Evolutionary conservation across 2,797 vertebrate genomes (phyloP).

Genomic region (Brachyalestes nurse): DNA sequence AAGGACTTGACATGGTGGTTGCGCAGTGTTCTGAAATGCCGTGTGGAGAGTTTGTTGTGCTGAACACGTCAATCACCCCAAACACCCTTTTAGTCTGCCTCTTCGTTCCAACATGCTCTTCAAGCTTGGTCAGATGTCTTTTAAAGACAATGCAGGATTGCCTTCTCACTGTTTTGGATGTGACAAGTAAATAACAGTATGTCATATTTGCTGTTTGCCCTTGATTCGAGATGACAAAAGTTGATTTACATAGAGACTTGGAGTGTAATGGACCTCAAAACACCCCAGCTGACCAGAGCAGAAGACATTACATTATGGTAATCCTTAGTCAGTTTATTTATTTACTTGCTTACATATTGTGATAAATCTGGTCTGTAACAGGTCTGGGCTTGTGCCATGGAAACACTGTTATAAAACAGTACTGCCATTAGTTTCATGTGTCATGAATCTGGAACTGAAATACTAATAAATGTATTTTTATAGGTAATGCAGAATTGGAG

Average conservation of each 20-base stretch:
- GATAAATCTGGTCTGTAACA: not conserved
- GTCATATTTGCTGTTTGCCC: not conserved
- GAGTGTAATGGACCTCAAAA: constrained; percentile 14
- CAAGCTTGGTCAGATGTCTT: not conserved
- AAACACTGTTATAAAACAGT: not conserved
- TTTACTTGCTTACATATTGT: not conserved
- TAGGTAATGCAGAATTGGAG: constrained; percentile 29
- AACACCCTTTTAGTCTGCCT: constrained; percentile 21
- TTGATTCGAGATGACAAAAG: constrained; percentile 1
- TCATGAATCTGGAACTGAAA: constrained; percentile 19
- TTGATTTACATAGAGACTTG: not conserved
- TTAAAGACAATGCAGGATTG: not conserved
- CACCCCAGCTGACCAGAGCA: constrained; percentile 1
- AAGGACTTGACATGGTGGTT: constrained; percentile 19
- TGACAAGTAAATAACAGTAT: constrained; percentile 19
- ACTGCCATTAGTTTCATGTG: constrained; percentile 24
- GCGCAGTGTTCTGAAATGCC: constrained; percentile 17
- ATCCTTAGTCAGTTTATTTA: not conserved
- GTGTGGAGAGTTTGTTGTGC: constrained; percentile 17
- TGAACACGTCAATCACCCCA: constrained; percentile 23
- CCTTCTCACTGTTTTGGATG: not conserved
- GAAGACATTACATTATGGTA: constrained; percentile 21
- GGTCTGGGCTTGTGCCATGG: not conserved
- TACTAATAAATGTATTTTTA: constrained; percentile 37
- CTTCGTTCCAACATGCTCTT: constrained; percentile 1